A percentile compares a stretch with the other conserved stretches of the same genome.
These are phyloP conservation scores for Haliclona indistincta DNA, from an alignment of 37 sponge, comb jelly and placozoan genomes.

Conservation along the genomic window DNA sequence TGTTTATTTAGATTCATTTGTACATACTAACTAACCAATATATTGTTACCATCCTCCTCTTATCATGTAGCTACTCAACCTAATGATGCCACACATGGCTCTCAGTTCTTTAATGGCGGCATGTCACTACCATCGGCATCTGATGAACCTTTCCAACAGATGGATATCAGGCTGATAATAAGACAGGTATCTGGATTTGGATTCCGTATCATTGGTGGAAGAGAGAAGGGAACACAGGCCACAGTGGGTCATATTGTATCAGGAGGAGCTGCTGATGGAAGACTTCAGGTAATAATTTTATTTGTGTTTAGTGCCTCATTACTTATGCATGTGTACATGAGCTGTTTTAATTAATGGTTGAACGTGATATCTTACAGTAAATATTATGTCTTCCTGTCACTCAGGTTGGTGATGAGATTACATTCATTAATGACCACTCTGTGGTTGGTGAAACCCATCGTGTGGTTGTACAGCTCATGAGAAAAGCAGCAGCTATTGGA, in stretches of 20 bases:
- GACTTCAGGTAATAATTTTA: constrained; percentile 22
- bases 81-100: too few relatives aligned
- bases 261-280: constrained; percentile 72
- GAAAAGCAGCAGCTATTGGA: constrained; percentile 58
- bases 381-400: too few relatives aligned
- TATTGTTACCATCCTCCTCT: too few relatives aligned
- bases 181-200: constrained; percentile 83
- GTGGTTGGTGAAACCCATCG: too few relatives aligned
- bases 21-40: too few relatives aligned
- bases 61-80: too few relatives aligned
- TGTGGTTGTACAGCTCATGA: too few relatives aligned
- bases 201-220: constrained; percentile 81
- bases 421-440: too few relatives aligned
- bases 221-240: constrained; percentile 82
- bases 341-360: neutral
- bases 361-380: too few relatives aligned
- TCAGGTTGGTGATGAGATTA: too few relatives aligned
- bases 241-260: constrained; percentile 78
- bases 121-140: neutral
- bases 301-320: neutral
- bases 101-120: too few relatives aligned
- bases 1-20: too few relatives aligned
- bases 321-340: neutral
- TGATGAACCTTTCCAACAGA: constrained; percentile 53
- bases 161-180: constrained; percentile 55